Evolutionary conservation across 2,113 vertebrate species (phyloP).

Genomic region (Calyptomena viridis): DNA sequence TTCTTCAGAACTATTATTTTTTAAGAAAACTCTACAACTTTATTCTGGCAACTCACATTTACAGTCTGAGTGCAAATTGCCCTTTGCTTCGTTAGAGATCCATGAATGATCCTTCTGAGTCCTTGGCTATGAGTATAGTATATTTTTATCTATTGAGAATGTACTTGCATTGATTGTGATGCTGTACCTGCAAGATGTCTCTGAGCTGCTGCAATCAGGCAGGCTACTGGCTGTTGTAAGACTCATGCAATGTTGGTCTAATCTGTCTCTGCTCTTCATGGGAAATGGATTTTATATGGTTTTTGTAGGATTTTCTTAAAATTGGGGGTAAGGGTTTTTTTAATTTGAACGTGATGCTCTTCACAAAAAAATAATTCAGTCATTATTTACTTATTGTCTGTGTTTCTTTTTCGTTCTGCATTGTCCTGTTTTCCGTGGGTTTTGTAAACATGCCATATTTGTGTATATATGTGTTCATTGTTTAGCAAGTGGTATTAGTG

Average conservation of each 20-base stretch:
- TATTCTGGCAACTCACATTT: background rate
- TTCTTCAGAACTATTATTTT: background rate
- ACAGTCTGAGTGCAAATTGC: background rate
- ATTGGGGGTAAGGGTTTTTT: background rate
- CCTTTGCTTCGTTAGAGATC: background rate
- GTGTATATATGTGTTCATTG: background rate
- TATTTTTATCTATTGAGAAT: background rate
- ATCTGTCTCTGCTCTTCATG: background rate
- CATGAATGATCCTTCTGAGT: background rate
- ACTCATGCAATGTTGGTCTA: background rate
- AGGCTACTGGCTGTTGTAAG: background rate
- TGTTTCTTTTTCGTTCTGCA: constrained; percentile 30
- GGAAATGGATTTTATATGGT: background rate
- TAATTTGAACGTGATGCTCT: background rate
- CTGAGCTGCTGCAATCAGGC: background rate
- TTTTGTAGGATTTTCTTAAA: background rate
- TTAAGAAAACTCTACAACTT: background rate
- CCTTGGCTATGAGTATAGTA: background rate
- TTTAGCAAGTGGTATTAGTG: background rate
- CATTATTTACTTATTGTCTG: background rate
- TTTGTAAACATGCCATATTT: constrained; percentile 7
- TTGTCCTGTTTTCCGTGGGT: background rate
- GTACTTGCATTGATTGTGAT: background rate
- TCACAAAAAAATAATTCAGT: background rate
- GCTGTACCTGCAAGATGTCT: background rate